Evolutionary conservation across 2,888 invertebrate genomes (phyloP).

Genomic region (Ectobius pallidus): DNA sequence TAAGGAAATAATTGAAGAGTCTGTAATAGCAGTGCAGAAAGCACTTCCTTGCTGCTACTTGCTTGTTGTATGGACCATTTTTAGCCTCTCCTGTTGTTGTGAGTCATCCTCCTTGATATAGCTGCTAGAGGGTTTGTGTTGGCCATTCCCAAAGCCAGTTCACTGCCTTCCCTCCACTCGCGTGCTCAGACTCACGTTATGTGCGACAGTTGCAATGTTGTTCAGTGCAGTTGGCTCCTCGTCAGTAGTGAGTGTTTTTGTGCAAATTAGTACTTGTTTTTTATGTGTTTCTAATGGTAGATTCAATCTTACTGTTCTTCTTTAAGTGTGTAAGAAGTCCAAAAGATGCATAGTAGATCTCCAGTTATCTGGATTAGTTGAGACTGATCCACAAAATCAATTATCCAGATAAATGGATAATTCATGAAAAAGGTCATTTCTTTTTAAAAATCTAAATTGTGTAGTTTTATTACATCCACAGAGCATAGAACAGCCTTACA

Average conservation of each 20-base stretch:
- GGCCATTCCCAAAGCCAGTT: slow-evolving; percentile 19
- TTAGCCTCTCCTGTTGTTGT: slow-evolving; percentile 41
- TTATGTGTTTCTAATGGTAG: background rate
- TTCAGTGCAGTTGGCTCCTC: slow-evolving; percentile 41
- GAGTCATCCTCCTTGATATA: slow-evolving; percentile 42
- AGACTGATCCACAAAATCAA: no score
- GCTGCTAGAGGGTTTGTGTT: slow-evolving; percentile 23
- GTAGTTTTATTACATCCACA: no score
- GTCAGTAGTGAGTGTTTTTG: slow-evolving; percentile 36
- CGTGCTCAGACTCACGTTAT: slow-evolving; percentile 8
- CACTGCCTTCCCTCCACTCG: slow-evolving; percentile 9
- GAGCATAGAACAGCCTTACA: no score
- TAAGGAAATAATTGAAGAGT: no score
- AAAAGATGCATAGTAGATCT: no score
- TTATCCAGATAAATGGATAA: no score
- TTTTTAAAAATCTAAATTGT: no score
- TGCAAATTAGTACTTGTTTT: no score
- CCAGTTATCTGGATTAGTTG: no score
- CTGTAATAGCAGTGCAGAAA: no score
- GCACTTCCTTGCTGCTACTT: no score
- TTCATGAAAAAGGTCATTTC: no score
- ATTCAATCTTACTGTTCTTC: background rate
- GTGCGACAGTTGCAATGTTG: slow-evolving; percentile 37
- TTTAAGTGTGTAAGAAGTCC: background rate
- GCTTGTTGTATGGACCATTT: slow-evolving; percentile 39